Conservation (phyloP, 2,888 invertebrate species). For the Drosophila cognata region DNA sequence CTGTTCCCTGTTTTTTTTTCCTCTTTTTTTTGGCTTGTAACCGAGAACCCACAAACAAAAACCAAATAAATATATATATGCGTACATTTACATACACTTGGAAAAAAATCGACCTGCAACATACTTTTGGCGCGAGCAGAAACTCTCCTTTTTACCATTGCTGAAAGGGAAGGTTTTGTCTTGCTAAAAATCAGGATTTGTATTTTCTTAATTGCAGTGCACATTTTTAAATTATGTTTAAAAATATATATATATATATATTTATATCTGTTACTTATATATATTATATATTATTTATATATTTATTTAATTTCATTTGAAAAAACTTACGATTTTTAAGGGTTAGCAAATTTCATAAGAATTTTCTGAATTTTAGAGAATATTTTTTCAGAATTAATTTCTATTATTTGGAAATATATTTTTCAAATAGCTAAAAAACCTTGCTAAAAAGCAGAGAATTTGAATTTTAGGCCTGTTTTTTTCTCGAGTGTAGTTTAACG, state of each 20-base stretch:
- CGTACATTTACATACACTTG: background rate
- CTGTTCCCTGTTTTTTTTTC: background rate
- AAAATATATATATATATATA: background rate
- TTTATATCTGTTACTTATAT: background rate
- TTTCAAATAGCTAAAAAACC: background rate
- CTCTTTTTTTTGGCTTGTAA: slow-evolving; percentile 9
- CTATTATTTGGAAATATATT: too few relatives aligned
- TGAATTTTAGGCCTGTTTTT: background rate
- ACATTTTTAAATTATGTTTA: background rate
- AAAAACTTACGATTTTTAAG: background rate
- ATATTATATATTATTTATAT: background rate
- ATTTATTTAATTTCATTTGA: background rate
- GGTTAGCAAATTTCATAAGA: too few relatives aligned
- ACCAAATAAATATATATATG: slow-evolving; percentile 5
- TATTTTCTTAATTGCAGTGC: background rate
- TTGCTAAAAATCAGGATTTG: background rate
- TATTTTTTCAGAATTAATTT: too few relatives aligned
- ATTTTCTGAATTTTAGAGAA: background rate
- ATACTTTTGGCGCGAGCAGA: background rate
- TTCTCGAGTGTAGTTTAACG: background rate
- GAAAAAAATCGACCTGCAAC: background rate
- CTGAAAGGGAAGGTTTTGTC: background rate
- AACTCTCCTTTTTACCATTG: background rate
- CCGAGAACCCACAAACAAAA: slow-evolving; percentile 24
- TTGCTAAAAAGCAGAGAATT: background rate